These are phyloP conservation scores for Hesperophylax magnus DNA, from an alignment of 1,140 invertebrate genomes.

Conservation along the genomic window DNA sequence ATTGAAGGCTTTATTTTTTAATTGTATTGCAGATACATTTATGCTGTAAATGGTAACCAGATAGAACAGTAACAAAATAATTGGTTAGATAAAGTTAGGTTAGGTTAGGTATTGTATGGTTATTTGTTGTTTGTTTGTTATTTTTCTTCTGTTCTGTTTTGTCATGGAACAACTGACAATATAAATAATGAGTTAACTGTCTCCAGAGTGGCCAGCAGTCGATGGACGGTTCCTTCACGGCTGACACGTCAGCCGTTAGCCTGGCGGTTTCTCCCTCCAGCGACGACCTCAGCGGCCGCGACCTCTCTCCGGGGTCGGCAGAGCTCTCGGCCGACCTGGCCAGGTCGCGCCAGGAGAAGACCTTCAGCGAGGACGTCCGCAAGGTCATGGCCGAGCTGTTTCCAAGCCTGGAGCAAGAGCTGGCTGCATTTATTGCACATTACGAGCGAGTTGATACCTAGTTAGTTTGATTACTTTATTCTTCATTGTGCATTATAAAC, in stretches of 20 bases:
- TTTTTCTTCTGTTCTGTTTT: too few species aligned
- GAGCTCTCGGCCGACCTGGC: constrained; percentile 61
- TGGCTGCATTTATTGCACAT: constrained; percentile 87
- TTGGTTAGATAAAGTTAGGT: too few species aligned
- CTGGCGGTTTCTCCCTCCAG: constrained; percentile 52
- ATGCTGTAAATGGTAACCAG: too few species aligned
- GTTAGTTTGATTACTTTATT: constrained; percentile 71
- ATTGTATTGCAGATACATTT: too few species aligned
- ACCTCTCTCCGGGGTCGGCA: constrained; percentile 55
- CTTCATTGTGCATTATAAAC: too few species aligned
- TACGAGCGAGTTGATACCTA: constrained; percentile 91
- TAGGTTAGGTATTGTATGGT: too few species aligned
- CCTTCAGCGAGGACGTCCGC: constrained; percentile 84
- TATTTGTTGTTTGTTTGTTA: too few species aligned
- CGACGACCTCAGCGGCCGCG: constrained; percentile 53
- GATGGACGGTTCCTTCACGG: constrained; percentile 55
- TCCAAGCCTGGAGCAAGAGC: constrained; percentile 86
- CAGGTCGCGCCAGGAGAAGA: constrained; percentile 75
- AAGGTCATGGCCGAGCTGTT: constrained; percentile 92
- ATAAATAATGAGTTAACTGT: background rate
- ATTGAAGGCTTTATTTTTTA: too few species aligned
- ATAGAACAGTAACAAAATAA: too few species aligned
- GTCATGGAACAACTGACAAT: background rate
- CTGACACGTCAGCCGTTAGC: constrained; percentile 50
- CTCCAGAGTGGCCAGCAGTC: constrained; percentile 55